phyloP scores from a whole-genome alignment of 2,888 invertebrate species.

The Galeruca laticollis region DNA sequence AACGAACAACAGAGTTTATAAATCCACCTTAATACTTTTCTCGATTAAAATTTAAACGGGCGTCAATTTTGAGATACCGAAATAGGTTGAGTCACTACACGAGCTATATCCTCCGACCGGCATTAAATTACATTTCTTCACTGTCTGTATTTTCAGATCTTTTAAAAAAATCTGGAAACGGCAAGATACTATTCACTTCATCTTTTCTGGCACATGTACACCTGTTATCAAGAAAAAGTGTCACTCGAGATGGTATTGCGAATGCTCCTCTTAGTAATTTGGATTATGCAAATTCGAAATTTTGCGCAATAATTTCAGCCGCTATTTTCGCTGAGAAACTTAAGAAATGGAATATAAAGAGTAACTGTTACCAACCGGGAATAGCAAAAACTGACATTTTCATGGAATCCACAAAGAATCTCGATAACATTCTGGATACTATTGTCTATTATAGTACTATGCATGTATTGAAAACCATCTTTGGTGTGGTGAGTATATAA shows the following conservation, averaged over 20 bases:
- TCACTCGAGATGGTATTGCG: neutral
- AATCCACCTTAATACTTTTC: too few relatives aligned
- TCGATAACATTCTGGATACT: neutral
- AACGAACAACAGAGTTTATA: too few relatives aligned
- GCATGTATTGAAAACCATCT: neutral
- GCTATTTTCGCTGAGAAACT: constrained; percentile 32
- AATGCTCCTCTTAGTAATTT: neutral
- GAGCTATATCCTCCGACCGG: too few relatives aligned
- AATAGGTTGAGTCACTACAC: too few relatives aligned
- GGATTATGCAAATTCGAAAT: constrained; percentile 25
- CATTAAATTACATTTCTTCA: neutral
- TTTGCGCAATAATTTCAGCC: constrained; percentile 9
- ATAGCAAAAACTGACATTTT: constrained; percentile 25
- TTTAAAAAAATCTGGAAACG: constrained; percentile 39
- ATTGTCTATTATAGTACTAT: neutral
- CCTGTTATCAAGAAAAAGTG: neutral
- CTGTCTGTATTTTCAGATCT: constrained; percentile 37
- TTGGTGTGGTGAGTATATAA: constrained; percentile 22
- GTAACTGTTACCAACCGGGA: constrained; percentile 35
- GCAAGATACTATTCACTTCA: constrained; percentile 44
- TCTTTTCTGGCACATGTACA: constrained; percentile 22
- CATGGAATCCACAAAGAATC: neutral
- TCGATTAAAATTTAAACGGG: too few relatives aligned
- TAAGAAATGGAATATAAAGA: constrained; percentile 24
- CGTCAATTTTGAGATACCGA: too few relatives aligned